These are phyloP conservation scores for Pantelozetes paolii DNA, from an alignment of 2,888 invertebrate genomes.

Conservation along the genomic window DNA sequence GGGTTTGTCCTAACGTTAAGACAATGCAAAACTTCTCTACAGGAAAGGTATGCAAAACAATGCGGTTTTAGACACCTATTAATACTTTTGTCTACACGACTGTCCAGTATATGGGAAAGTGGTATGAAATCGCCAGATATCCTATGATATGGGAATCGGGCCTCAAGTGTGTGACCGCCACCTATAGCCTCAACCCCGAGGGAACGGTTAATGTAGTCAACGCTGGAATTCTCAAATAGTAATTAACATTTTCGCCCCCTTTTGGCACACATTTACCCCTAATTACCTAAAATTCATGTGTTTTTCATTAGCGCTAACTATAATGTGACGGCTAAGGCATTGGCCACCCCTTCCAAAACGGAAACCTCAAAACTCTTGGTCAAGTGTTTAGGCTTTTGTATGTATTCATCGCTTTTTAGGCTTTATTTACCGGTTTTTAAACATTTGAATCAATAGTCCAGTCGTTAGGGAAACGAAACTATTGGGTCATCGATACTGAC, in stretches of 20 bases:
- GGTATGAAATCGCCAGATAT: slow-evolving; percentile 29
- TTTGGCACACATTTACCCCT: too few relatives aligned
- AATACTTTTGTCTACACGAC: not conserved
- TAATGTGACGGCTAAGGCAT: not conserved
- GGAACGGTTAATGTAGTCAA: slow-evolving; percentile 27
- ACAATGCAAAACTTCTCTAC: slow-evolving; percentile 1
- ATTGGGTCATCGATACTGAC: slow-evolving; percentile 45
- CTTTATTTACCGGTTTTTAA: not conserved
- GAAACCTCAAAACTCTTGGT: not conserved
- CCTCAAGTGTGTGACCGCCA: slow-evolving; percentile 9
- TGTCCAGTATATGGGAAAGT: slow-evolving; percentile 36
- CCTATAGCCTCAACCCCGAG: not conserved
- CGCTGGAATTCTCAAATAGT: not conserved
- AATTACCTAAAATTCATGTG: not conserved
- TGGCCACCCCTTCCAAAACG: not conserved
- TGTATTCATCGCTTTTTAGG: not conserved
- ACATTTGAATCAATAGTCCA: too few relatives aligned
- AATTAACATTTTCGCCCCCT: not conserved
- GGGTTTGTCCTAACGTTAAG: not conserved
- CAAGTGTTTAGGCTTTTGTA: not conserved
- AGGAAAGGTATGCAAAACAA: not conserved
- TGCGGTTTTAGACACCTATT: too few relatives aligned
- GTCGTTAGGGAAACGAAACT: slow-evolving; percentile 41
- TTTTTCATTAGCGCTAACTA: not conserved
- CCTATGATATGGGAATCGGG: slow-evolving; percentile 10